phyloP scores from a whole-genome alignment of 2,797 vertebrate species.

The Sternotherus odoratus region DNA sequence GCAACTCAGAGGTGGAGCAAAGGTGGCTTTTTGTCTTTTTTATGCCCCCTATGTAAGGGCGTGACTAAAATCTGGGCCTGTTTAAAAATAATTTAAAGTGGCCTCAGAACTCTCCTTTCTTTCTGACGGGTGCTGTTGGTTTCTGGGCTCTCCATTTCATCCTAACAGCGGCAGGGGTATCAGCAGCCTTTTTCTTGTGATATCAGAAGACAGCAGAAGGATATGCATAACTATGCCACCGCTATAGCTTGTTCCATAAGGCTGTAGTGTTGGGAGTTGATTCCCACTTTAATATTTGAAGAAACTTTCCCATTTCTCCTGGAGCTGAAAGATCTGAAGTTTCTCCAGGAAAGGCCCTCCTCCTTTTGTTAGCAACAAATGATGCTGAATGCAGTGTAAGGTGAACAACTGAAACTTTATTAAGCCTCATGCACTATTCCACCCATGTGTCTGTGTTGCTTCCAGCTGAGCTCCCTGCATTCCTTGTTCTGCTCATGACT shows the following conservation, averaged over 20 bases:
- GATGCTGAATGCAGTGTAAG: not conserved
- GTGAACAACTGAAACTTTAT: not conserved
- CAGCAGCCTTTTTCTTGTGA: not conserved
- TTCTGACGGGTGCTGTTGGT: fast-evolving
- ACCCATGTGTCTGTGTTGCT: not conserved
- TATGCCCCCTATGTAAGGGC: not conserved
- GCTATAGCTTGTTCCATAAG: not conserved
- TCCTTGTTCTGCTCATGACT: not conserved
- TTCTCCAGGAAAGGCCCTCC: not conserved
- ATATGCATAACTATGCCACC: fast-evolving
- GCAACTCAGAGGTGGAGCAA: not conserved
- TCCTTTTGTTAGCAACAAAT: not conserved
- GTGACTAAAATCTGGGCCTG: not conserved
- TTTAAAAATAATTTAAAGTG: fast-evolving
- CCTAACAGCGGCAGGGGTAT: fast-evolving
- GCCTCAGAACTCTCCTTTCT: not conserved
- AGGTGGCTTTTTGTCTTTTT: fast-evolving
- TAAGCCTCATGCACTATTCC: not conserved
- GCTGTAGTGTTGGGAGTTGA: not conserved
- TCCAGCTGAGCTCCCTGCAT: not conserved
- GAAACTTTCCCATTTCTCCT: not conserved
- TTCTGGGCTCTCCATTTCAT: too few relatives aligned
- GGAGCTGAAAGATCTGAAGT: not conserved
- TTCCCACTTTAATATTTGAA: not conserved
- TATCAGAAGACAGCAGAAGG: not conserved